Percentiles rank a stretch among this genome's conserved stretches.
Evolutionary conservation across 2,888 invertebrate genomes (phyloP).

Genomic region (Spilarctia lutea): DNA sequence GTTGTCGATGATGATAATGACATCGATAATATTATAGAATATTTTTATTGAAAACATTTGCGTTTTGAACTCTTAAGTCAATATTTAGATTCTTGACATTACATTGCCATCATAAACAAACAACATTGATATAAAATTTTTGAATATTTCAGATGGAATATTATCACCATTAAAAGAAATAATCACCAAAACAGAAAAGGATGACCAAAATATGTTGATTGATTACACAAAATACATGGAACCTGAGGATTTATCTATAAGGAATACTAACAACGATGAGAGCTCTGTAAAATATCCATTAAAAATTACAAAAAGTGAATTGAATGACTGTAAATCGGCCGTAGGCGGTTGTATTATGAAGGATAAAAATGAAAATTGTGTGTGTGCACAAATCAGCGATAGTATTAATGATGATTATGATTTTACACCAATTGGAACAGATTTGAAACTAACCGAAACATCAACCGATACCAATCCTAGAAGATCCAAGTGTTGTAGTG

Average conservation of each 20-base stretch:
- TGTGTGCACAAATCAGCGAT: conserved; percentile 66
- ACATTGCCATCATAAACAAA: background rate
- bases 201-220: background rate
- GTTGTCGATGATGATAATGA: no score
- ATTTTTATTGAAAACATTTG: no score
- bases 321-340: conserved; percentile 60
- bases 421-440: conserved; percentile 42
- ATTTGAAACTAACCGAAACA: conserved; percentile 29
- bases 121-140: background rate
- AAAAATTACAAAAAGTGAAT: conserved; percentile 25
- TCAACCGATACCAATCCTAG: conserved; percentile 49
- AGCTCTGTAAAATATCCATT: background rate
- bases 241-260: conserved; percentile 17
- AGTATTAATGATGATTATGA: conserved; percentile 51
- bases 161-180: background rate
- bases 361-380: conserved; percentile 55
- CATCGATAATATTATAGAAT: no score
- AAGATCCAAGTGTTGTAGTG: conserved; percentile 62
- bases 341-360: conserved; percentile 66
- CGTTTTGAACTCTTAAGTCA: no score
- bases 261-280: conserved; percentile 6
- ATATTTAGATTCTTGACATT: background rate
- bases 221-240: background rate
- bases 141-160: conserved; percentile 12
- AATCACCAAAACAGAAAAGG: background rate